Conservation (phyloP, 2,888 invertebrate genomes). For the Zootermopsis nevadensis region DNA sequence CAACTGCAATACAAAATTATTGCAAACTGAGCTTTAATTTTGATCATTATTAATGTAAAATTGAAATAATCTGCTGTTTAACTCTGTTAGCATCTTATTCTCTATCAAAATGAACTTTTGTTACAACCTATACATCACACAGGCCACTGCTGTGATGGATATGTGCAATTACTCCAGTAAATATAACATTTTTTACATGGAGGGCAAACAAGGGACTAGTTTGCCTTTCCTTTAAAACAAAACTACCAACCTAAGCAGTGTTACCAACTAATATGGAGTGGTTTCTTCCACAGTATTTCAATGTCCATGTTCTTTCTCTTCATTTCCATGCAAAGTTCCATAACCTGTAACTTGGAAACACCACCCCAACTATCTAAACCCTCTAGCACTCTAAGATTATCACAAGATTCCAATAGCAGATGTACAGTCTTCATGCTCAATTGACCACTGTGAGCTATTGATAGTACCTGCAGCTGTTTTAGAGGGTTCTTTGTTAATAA, state of each 20-base stretch:
- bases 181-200: too few relatives aligned
- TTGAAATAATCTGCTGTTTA: too few relatives aligned
- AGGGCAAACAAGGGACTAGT: too few relatives aligned
- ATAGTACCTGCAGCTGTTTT: constrained; percentile 13
- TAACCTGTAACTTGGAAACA: neutral
- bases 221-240: too few relatives aligned
- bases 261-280: constrained; percentile 19
- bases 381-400: constrained; percentile 18
- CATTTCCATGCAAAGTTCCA: constrained; percentile 6
- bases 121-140: too few relatives aligned
- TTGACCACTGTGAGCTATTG: neutral
- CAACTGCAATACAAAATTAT: too few relatives aligned
- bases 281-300: constrained; percentile 31
- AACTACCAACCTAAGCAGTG: neutral
- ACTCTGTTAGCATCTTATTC: too few relatives aligned
- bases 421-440: neutral
- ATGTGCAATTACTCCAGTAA: too few relatives aligned
- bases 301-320: constrained; percentile 17
- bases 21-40: too few relatives aligned
- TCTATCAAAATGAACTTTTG: too few relatives aligned
- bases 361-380: constrained; percentile 36
- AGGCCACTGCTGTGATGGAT: too few relatives aligned
- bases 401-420: neutral
- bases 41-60: too few relatives aligned
- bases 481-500: constrained; percentile 13